These are phyloP conservation scores for Thalassoma bifasciatum DNA, from an alignment of 2,113 vertebrate species.

Conservation along the genomic window DNA sequence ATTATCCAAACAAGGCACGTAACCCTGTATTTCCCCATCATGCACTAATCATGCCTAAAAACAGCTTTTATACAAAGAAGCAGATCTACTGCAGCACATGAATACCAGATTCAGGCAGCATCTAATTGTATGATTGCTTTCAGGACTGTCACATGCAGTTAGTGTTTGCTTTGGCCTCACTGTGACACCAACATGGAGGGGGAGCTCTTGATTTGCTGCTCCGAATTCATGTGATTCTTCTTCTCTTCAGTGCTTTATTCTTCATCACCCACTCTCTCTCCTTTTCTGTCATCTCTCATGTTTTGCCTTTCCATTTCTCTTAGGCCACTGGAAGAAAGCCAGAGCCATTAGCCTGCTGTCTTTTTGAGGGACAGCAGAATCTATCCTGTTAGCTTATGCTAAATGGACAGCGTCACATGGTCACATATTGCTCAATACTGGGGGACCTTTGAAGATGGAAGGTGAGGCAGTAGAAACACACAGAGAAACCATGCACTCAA, in stretches of 20 bases:
- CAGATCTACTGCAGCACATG: slow-evolving; percentile 8
- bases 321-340: slow-evolving; percentile 66
- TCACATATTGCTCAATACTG: slow-evolving; percentile 39
- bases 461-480: slow-evolving; percentile 26
- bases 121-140: slow-evolving; percentile 19
- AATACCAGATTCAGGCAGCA: slow-evolving; percentile 30
- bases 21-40: slow-evolving; percentile 34
- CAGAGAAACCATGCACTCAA: neutral
- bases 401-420: slow-evolving; percentile 61
- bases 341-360: slow-evolving; percentile 77
- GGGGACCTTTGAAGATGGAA: slow-evolving; percentile 31
- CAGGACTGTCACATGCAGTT: slow-evolving; percentile 20
- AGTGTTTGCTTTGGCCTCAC: slow-evolving; percentile 17
- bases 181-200: slow-evolving; percentile 31
- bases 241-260: slow-evolving; percentile 40
- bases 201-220: slow-evolving; percentile 23
- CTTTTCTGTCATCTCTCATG: slow-evolving; percentile 39
- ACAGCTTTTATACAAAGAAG: slow-evolving; percentile 28
- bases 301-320: slow-evolving; percentile 47
- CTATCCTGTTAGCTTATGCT: slow-evolving; percentile 70
- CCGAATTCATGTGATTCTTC: slow-evolving; percentile 35
- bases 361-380: slow-evolving; percentile 67
- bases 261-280: slow-evolving; percentile 22
- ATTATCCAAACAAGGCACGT: slow-evolving; percentile 58
- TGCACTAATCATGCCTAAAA: slow-evolving; percentile 35